A percentile compares a stretch with the other conserved stretches of the same genome.
Evolutionary conservation across 2,113 vertebrate species (phyloP).

Genomic region (Pyxicephalus adspersus): DNA sequence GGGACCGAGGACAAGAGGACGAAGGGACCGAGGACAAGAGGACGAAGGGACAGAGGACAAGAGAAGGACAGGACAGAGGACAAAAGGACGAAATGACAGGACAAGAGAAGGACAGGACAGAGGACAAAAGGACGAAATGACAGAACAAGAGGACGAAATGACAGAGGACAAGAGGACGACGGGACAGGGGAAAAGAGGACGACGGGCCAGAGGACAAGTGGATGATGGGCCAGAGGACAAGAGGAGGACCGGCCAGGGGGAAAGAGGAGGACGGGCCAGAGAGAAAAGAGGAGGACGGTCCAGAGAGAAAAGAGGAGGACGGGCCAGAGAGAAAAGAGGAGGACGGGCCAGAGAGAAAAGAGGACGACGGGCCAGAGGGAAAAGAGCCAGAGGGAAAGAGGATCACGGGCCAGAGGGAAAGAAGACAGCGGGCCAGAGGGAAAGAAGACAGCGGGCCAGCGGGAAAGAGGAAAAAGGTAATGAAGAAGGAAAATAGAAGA

Average conservation of each 20-base stretch:
- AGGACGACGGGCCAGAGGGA: too few relatives aligned
- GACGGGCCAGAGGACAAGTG: too few relatives aligned
- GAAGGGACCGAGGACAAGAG: not conserved
- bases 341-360: not conserved
- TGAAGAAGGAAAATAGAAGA: not conserved
- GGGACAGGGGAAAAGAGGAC: too few relatives aligned
- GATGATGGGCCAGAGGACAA: too few relatives aligned
- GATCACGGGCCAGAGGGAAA: not conserved
- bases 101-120: not conserved
- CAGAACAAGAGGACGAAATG: not conserved
- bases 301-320: too few relatives aligned
- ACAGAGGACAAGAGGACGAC: not conserved
- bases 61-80: too few relatives aligned
- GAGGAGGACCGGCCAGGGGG: not conserved
- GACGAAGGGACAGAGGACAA: not conserved
- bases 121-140: too few relatives aligned
- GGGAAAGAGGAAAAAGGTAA: not conserved
- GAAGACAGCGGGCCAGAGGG: not conserved
- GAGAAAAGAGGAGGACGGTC: not conserved
- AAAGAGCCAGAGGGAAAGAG: not conserved
- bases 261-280: not conserved
- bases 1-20: not conserved
- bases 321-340: not conserved
- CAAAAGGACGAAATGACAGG: too few relatives aligned
- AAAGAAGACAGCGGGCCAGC: not conserved